Percentiles rank a stretch among this genome's conserved stretches.
Conservation (phyloP, 2,888 invertebrate species). For the Drosophila engyochracea region DNA sequence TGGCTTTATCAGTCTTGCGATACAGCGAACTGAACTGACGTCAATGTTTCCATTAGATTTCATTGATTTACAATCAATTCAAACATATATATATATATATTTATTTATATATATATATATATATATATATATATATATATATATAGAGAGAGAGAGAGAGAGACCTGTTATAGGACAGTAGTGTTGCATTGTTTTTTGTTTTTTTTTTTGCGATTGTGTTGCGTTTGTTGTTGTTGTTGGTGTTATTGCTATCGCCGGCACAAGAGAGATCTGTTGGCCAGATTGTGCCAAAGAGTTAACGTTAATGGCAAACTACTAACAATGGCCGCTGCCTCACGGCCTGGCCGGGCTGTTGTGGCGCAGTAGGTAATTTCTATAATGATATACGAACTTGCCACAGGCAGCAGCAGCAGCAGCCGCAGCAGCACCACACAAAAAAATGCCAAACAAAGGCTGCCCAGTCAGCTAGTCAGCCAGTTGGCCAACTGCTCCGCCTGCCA, state of each 20-base stretch:
- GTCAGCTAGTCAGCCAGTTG: conserved; percentile 34
- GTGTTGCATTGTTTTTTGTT: conserved; percentile 47
- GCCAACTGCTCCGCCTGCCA: conserved; percentile 44
- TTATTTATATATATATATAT: not conserved
- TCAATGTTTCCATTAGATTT: conserved; percentile 74
- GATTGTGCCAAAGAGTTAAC: conserved; percentile 78
- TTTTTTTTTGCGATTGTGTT: conserved; percentile 27
- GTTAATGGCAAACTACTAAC: conserved; percentile 79
- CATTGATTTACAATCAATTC: conserved; percentile 68
- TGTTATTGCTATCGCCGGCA: conserved; percentile 38
- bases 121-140: not conserved
- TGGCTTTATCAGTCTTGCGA: conserved; percentile 47
- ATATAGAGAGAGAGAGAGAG: conserved; percentile 7
- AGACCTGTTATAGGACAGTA: conserved; percentile 55
- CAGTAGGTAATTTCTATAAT: conserved; percentile 82
- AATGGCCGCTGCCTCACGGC: conserved; percentile 66
- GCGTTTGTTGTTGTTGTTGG: conserved; percentile 14
- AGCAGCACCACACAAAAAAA: conserved; percentile 14
- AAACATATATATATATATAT: not conserved
- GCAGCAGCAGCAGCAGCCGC: conserved; percentile 46
- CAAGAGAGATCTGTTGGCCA: conserved; percentile 61
- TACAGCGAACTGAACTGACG: conserved; percentile 47
- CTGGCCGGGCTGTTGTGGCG: conserved; percentile 29
- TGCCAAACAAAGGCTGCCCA: conserved; percentile 57
- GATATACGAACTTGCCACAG: conserved; percentile 80